Evolutionary conservation across 1,140 invertebrate genomes (phyloP).

Genomic region (Drosophila funebris): DNA sequence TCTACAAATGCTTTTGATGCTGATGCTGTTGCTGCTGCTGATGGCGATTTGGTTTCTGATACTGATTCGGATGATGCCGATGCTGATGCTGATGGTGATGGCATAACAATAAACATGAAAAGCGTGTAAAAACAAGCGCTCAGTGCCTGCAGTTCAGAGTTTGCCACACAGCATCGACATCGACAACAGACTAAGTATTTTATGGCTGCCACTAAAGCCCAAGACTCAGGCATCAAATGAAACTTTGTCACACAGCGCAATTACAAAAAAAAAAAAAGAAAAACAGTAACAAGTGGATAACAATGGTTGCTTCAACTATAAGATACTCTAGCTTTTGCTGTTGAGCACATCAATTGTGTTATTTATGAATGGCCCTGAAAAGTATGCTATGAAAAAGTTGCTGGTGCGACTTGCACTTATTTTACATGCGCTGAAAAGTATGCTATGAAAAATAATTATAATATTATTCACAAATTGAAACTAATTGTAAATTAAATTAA

Average conservation of each 20-base stretch:
- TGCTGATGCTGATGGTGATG: constrained; percentile 58
- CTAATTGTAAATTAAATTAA: too few species aligned
- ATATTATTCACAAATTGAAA: too few species aligned
- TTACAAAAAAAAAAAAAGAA: constrained; percentile 49
- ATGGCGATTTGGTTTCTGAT: constrained; percentile 44
- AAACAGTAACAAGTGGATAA: constrained; percentile 7
- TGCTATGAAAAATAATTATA: not conserved
- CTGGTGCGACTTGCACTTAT: too few species aligned
- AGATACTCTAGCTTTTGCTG: not conserved
- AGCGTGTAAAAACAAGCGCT: constrained; percentile 68
- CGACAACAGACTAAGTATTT: constrained; percentile 63
- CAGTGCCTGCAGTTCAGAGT: constrained; percentile 26
- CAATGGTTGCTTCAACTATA: not conserved
- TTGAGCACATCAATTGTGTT: not conserved
- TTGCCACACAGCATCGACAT: constrained; percentile 16
- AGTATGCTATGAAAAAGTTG: not conserved
- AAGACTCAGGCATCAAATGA: constrained; percentile 52
- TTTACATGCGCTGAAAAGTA: not conserved
- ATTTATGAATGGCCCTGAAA: not conserved
- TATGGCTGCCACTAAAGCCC: constrained; percentile 63
- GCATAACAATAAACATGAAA: constrained; percentile 72
- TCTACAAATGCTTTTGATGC: constrained; percentile 22
- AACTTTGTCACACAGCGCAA: constrained; percentile 71
- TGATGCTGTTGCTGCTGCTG: constrained; percentile 44
- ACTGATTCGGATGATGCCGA: constrained; percentile 15